A percentile compares a stretch with the other conserved stretches of the same genome.
phyloP scores from a whole-genome alignment of 2,113 vertebrate genomes.

The Melanerpes formicivorus region DNA sequence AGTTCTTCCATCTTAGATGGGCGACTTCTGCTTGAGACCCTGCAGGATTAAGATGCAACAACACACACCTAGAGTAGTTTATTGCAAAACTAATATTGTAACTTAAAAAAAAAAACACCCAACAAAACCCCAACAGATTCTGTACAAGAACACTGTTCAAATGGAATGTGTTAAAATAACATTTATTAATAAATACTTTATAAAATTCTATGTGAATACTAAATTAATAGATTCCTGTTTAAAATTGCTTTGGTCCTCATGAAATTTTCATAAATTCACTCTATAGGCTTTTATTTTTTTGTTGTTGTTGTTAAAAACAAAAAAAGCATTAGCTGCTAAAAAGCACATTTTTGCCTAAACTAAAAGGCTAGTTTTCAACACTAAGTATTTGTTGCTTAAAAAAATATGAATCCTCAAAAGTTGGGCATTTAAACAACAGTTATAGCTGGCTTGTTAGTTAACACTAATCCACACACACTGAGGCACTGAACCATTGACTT shows the following conservation, averaged over 20 bases:
- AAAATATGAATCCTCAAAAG: conserved; percentile 72
- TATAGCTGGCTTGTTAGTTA: conserved; percentile 73
- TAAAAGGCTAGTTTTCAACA: conserved; percentile 71
- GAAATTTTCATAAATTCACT: conserved; percentile 78
- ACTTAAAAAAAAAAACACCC: conserved; percentile 37
- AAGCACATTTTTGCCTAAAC: conserved; percentile 77
- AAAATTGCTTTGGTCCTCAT: conserved; percentile 85
- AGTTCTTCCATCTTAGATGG: conserved; percentile 71
- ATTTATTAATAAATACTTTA: conserved; percentile 88
- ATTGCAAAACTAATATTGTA: conserved; percentile 76
- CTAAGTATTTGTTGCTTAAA: conserved; percentile 72
- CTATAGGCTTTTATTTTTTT: conserved; percentile 69
- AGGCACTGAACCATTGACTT: conserved; percentile 59
- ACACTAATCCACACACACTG: conserved; percentile 50
- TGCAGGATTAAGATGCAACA: conserved; percentile 67
- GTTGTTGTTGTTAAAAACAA: neutral
- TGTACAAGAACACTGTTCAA: conserved; percentile 83
- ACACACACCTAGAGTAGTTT: conserved; percentile 70
- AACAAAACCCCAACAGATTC: conserved; percentile 52
- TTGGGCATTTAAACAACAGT: conserved; percentile 62
- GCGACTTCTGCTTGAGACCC: conserved; percentile 66
- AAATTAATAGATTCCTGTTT: conserved; percentile 86
- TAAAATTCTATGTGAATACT: conserved; percentile 82
- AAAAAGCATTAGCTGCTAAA: conserved; percentile 72
- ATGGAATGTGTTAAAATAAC: conserved; percentile 87